These are phyloP conservation scores for Drosophila hydei DNA, from an alignment of 1,140 invertebrate species.

Conservation along the genomic window DNA sequence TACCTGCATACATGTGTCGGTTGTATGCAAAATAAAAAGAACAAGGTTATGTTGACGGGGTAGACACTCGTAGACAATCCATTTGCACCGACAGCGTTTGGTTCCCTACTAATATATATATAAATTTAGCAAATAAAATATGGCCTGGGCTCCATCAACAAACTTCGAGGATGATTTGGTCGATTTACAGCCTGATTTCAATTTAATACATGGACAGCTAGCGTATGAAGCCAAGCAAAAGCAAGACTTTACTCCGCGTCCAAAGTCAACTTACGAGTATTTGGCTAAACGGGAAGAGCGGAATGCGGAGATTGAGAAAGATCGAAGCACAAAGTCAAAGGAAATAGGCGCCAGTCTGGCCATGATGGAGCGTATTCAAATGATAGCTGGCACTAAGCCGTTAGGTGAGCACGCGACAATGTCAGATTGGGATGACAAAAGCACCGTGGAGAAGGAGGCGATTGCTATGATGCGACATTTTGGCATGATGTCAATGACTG, in stretches of 20 bases:
- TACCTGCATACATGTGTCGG: constrained; percentile 8
- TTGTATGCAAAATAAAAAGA: constrained; percentile 9
- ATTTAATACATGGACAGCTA: constrained; percentile 57
- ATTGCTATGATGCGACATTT: constrained; percentile 75
- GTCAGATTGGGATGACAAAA: constrained; percentile 63
- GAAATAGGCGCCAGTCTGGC: constrained; percentile 45
- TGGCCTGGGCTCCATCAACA: constrained; percentile 68
- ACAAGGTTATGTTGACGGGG: constrained; percentile 40
- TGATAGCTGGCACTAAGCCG: constrained; percentile 65
- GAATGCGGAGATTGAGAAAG: constrained; percentile 32
- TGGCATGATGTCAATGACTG: constrained; percentile 55
- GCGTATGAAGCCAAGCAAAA: constrained; percentile 38
- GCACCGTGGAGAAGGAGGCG: constrained; percentile 59
- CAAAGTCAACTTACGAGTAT: constrained; percentile 48
- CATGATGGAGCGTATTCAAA: constrained; percentile 66
- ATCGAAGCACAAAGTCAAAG: constrained; percentile 16
- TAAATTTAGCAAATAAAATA: constrained; percentile 31
- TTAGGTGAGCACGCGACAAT: constrained; percentile 67
- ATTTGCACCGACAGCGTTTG: constrained; percentile 13
- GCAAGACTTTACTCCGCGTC: constrained; percentile 42
- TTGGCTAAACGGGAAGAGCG: constrained; percentile 15
- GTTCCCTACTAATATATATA: constrained; percentile 17
- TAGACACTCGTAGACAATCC: constrained; percentile 8
- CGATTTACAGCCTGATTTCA: constrained; percentile 50
- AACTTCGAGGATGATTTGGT: constrained; percentile 74